Evolutionary conservation across 2,113 vertebrate genomes (phyloP).

Genomic region (Microcebus griseorufus): DNA sequence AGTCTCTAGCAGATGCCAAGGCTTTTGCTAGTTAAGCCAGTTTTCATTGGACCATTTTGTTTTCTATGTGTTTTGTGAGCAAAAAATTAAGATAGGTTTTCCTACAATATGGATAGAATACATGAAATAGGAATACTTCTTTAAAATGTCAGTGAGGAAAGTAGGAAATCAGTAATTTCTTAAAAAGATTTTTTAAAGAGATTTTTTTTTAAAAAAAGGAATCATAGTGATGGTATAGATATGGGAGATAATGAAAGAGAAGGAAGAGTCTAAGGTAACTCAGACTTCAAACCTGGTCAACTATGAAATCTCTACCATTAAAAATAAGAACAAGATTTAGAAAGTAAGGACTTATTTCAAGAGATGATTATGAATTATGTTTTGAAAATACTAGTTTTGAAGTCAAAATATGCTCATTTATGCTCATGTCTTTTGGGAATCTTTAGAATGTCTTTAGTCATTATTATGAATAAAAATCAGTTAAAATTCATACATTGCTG

Average conservation of each 20-base stretch:
- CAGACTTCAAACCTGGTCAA: not conserved
- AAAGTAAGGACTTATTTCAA: not conserved
- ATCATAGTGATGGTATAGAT: not conserved
- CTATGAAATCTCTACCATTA: not conserved
- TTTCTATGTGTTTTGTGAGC: conserved; percentile 39
- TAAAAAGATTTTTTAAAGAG: too few species aligned
- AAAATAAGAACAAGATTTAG: not conserved
- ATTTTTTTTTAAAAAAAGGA: not conserved
- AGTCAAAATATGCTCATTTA: not conserved
- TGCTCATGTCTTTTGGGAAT: not conserved
- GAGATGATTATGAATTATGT: not conserved
- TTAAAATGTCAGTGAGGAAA: conserved; percentile 43
- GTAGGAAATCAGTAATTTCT: not conserved
- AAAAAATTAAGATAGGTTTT: conserved; percentile 29
- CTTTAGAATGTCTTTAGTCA: not conserved
- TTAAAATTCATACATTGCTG: not conserved
- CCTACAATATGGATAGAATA: not conserved
- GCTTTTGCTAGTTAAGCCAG: conserved; percentile 49
- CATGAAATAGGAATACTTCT: not conserved
- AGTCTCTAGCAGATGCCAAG: conserved; percentile 28
- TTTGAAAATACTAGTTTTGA: not conserved
- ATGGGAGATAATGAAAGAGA: not conserved
- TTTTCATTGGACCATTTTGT: conserved; percentile 17
- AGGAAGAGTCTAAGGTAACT: not conserved
- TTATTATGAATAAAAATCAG: not conserved